phyloP scores from a whole-genome alignment of 2,113 vertebrate species.

The Poecilia latipinna region DNA sequence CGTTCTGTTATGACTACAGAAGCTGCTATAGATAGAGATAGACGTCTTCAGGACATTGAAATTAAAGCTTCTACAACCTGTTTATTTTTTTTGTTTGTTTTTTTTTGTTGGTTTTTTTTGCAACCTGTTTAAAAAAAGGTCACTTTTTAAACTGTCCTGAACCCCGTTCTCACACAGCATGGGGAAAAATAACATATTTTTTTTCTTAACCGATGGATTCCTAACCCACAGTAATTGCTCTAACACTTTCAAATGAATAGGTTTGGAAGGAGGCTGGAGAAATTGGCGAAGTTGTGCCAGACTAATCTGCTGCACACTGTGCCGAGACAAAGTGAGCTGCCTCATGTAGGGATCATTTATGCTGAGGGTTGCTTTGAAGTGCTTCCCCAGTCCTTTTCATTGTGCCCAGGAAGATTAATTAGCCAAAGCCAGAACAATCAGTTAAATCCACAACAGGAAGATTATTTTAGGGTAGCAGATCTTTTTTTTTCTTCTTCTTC shows the following conservation, averaged over 20 bases:
- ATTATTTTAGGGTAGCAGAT: conserved; percentile 81
- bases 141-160: conserved; percentile 60
- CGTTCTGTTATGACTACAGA: conserved; percentile 76
- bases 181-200: conserved; percentile 31
- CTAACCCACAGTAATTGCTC: conserved; percentile 52
- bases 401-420: conserved; percentile 82
- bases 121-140: conserved; percentile 61
- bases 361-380: conserved; percentile 77
- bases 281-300: conserved; percentile 66
- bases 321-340: conserved; percentile 72
- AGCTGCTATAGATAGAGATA: conserved; percentile 74
- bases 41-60: conserved; percentile 59
- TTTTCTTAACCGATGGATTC: conserved; percentile 58
- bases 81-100: neutral
- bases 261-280: conserved; percentile 45
- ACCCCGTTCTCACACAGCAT: conserved; percentile 45
- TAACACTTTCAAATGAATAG: conserved; percentile 52
- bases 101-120: neutral
- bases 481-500: conserved; percentile 8
- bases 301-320: conserved; percentile 73
- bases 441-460: conserved; percentile 83
- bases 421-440: conserved; percentile 81
- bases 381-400: conserved; percentile 78
- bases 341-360: conserved; percentile 76
- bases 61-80: conserved; percentile 60